Conservation (phyloP, 1,140 invertebrate species). For the Drosophila sp. region DNA sequence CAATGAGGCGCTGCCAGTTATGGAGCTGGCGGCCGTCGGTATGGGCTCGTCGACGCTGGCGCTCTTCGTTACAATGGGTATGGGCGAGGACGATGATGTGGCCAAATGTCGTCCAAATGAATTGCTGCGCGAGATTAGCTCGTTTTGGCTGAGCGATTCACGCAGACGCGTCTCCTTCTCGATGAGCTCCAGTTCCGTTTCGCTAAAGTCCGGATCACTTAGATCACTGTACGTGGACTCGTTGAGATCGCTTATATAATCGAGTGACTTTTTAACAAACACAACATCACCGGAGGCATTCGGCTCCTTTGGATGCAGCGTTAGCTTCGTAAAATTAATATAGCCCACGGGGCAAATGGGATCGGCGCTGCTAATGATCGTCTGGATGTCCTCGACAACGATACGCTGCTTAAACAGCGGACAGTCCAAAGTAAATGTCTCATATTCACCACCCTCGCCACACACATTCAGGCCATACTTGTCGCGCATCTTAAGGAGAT, state of each 20-base stretch:
- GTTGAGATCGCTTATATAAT: constrained; percentile 87
- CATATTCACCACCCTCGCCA: constrained; percentile 99
- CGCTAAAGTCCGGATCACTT: constrained; percentile 87
- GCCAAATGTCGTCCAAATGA: constrained; percentile 81
- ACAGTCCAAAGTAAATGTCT: constrained; percentile 98
- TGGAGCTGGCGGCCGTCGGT: constrained; percentile 47
- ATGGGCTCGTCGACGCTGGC: constrained; percentile 83
- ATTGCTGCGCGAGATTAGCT: constrained; percentile 81
- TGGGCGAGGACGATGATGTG: constrained; percentile 80
- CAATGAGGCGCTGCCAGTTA: constrained; percentile 40
- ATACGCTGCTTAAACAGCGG: constrained; percentile 96
- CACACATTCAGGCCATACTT: constrained; percentile 99
- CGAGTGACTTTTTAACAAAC: constrained; percentile 86
- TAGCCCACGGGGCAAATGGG: constrained; percentile 97
- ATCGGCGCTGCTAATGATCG: constrained; percentile 95
- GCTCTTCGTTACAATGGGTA: constrained; percentile 84
- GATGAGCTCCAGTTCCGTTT: constrained; percentile 86
- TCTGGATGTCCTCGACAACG: constrained; percentile 94
- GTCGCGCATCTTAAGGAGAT: constrained; percentile 94
- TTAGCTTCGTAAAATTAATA: constrained; percentile 93
- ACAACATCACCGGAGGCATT: constrained; percentile 61
- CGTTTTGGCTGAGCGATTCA: constrained; percentile 80
- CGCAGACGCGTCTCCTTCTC: constrained; percentile 85
- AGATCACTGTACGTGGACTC: constrained; percentile 87
- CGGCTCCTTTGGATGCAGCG: constrained; percentile 88